These are phyloP conservation scores for Rhinolophus sinicus DNA, from an alignment of 2,113 vertebrate genomes.

Conservation along the genomic window DNA sequence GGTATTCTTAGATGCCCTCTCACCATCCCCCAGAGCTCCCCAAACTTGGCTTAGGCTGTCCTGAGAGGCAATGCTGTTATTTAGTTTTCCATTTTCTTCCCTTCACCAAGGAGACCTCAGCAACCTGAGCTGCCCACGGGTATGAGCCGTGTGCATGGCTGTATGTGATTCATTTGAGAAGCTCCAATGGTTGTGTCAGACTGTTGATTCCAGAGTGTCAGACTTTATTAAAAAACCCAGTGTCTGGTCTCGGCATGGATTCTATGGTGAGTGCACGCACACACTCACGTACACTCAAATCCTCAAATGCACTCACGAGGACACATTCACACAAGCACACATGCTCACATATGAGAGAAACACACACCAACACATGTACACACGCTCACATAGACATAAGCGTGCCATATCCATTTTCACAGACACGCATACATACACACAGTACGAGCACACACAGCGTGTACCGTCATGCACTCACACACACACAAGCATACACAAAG, in stretches of 20 bases:
- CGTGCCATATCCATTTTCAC: not conserved
- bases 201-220: not conserved
- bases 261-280: not conserved
- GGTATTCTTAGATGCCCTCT: not conserved
- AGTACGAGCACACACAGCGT: not conserved
- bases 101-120: conserved; percentile 33
- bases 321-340: not conserved
- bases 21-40: not conserved
- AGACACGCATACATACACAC: not conserved
- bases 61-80: not conserved
- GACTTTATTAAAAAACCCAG: conserved; percentile 18
- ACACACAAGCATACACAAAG: not conserved
- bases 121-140: not conserved
- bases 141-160: not conserved
- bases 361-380: rapidly evolving
- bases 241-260: not conserved
- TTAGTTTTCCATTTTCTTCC: conserved; percentile 53
- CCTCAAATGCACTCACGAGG: not conserved
- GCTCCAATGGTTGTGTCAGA: not conserved
- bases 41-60: not conserved
- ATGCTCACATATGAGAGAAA: not conserved
- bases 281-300: not conserved
- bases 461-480: rapidly evolving
- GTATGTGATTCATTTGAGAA: not conserved
- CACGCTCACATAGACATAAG: not conserved